Evolutionary conservation across 2,113 vertebrate genomes (phyloP).

Genomic region (Perccottus glenii): DNA sequence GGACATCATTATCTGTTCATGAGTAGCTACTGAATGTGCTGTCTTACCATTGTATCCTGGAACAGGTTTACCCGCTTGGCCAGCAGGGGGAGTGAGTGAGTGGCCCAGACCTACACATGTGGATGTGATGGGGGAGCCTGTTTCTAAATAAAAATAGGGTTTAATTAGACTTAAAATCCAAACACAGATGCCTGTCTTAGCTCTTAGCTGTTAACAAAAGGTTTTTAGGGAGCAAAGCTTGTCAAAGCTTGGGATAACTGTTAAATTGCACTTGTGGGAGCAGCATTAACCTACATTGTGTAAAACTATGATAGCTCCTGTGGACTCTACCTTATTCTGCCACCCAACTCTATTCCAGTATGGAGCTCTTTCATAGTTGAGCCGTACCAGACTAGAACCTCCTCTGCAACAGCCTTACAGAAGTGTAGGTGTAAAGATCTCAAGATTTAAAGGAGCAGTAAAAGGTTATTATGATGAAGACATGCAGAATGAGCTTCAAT

Average conservation of each 20-base stretch:
- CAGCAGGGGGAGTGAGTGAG: slow-evolving; percentile 87
- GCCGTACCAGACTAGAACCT: no score
- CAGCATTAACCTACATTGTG: slow-evolving; percentile 56
- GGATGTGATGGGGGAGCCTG: slow-evolving; percentile 92
- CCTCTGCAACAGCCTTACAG: background rate
- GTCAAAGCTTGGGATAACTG: background rate
- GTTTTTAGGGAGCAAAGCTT: no score
- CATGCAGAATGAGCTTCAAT: no score
- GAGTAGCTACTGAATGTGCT: background rate
- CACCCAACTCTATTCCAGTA: slow-evolving; percentile 34
- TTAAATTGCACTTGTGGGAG: slow-evolving; percentile 4
- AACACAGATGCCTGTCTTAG: background rate
- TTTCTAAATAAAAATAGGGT: slow-evolving; percentile 79
- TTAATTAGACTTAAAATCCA: background rate
- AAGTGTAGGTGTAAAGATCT: background rate
- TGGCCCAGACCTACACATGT: slow-evolving; percentile 90
- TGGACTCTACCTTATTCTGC: slow-evolving; percentile 29
- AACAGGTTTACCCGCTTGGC: slow-evolving; percentile 92
- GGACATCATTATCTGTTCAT: no score
- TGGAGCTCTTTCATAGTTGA: background rate
- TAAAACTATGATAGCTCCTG: slow-evolving; percentile 58
- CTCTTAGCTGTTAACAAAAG: background rate
- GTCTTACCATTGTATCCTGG: slow-evolving; percentile 93
- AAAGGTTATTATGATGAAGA: no score
- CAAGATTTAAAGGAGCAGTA: no score